phyloP scores from a whole-genome alignment of 2,113 vertebrate species.

The Dipodomys stephensi region DNA sequence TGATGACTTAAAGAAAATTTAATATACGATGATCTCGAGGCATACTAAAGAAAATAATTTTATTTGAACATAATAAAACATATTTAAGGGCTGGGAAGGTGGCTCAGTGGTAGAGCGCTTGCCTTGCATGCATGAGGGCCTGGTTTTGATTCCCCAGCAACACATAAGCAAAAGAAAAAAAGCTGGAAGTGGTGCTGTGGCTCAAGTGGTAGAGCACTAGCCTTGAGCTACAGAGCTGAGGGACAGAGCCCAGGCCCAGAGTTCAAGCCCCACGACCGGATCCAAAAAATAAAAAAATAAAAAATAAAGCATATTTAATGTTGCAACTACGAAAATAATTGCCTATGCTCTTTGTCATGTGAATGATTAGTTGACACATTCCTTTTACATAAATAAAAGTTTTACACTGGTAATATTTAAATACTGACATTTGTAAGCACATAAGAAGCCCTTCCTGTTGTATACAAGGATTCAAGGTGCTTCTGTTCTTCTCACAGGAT shows the following conservation, averaged over 20 bases:
- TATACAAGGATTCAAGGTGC: not conserved
- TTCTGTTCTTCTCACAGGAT: not conserved
- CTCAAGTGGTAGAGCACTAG: too few species aligned
- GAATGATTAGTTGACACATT: not conserved
- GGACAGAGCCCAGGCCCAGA: too few species aligned
- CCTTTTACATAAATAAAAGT: not conserved
- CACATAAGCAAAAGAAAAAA: too few species aligned
- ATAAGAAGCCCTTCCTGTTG: not conserved
- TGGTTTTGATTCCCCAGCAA: too few species aligned
- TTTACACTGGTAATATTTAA: not conserved
- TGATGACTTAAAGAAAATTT: too few species aligned
- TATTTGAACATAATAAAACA: too few species aligned
- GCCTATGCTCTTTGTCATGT: not conserved
- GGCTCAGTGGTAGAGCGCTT: too few species aligned
- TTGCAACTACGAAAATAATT: not conserved
- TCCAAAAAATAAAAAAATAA: not conserved
- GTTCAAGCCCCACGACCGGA: too few species aligned
- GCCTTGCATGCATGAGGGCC: too few species aligned
- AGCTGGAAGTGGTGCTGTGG: too few species aligned
- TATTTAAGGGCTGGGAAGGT: too few species aligned
- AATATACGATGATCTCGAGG: not conserved
- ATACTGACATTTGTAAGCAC: not conserved
- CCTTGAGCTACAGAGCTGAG: too few species aligned
- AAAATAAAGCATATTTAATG: not conserved
- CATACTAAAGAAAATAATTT: not conserved